Conservation (phyloP, 2,797 vertebrate species). For the Anguilla megastoma region DNA sequence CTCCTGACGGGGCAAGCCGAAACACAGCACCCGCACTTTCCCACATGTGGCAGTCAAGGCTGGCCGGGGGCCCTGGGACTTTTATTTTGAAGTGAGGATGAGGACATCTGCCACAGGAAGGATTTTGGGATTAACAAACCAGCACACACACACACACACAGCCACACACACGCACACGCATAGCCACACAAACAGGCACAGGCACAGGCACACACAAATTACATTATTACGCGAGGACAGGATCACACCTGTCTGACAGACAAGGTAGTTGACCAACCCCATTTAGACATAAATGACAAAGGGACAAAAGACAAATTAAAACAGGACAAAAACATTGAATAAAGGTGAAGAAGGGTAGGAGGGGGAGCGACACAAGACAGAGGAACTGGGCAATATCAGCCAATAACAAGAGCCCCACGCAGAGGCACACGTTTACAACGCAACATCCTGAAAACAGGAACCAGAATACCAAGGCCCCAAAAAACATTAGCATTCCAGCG, state of each 20-base stretch:
- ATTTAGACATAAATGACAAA: too few relatives aligned
- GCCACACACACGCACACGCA: too few relatives aligned
- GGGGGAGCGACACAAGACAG: not conserved
- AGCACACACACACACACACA: not conserved
- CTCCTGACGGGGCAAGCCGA: not conserved
- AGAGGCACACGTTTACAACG: not conserved
- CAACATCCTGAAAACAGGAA: not conserved
- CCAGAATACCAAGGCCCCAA: not conserved
- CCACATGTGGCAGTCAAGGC: not conserved
- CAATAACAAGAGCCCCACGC: not conserved
- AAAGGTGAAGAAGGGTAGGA: not conserved
- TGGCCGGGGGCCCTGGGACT: not conserved
- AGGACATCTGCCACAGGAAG: not conserved
- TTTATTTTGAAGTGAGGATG: not conserved
- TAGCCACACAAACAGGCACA: not conserved
- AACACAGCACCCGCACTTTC: not conserved
- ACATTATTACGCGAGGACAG: too few relatives aligned
- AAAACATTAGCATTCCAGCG: not conserved
- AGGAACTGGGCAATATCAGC: not conserved
- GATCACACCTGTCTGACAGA: not conserved
- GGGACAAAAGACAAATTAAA: too few relatives aligned
- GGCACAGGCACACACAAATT: not conserved
- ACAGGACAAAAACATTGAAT: too few relatives aligned
- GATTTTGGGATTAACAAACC: not conserved
- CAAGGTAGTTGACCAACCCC: not conserved